These are phyloP conservation scores for Drosophila kepulauana DNA, from an alignment of 1,140 invertebrate genomes.

Conservation along the genomic window DNA sequence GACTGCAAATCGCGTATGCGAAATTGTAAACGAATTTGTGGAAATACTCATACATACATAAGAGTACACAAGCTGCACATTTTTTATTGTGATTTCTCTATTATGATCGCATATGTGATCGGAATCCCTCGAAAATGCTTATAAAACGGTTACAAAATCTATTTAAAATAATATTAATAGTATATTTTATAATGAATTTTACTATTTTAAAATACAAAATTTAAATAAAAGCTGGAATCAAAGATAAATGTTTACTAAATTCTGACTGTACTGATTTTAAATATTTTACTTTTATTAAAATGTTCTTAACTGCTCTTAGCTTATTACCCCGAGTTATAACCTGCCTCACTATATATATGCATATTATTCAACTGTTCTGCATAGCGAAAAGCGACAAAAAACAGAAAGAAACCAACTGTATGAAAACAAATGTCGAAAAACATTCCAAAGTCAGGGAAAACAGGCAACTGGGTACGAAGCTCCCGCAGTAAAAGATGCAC, in stretches of 20 bases:
- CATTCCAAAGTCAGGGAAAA: constrained; percentile 43
- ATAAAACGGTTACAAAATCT: too few relatives aligned
- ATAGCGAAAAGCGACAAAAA: constrained; percentile 11
- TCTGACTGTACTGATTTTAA: too few relatives aligned
- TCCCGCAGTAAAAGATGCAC: constrained; percentile 19
- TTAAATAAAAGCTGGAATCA: too few relatives aligned
- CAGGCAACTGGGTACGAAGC: constrained; percentile 25
- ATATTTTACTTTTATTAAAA: too few relatives aligned
- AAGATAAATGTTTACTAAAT: too few relatives aligned
- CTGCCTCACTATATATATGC: constrained; percentile 29
- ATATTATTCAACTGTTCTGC: constrained; percentile 25
- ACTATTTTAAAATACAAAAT: too few relatives aligned
- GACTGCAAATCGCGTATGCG: constrained; percentile 28
- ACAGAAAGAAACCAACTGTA: constrained; percentile 42
- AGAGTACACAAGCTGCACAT: constrained; percentile 6
- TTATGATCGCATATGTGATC: neutral
- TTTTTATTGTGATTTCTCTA: neutral
- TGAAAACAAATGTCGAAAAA: constrained; percentile 67
- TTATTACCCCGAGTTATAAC: constrained; percentile 4
- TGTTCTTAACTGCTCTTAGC: neutral
- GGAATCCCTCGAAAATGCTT: too few relatives aligned
- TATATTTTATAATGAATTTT: too few relatives aligned
- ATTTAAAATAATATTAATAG: too few relatives aligned
- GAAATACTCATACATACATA: constrained; percentile 17
- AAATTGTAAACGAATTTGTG: constrained; percentile 28